Evolutionary conservation across 2,888 invertebrate genomes (phyloP).

Genomic region (Elegia similella): DNA sequence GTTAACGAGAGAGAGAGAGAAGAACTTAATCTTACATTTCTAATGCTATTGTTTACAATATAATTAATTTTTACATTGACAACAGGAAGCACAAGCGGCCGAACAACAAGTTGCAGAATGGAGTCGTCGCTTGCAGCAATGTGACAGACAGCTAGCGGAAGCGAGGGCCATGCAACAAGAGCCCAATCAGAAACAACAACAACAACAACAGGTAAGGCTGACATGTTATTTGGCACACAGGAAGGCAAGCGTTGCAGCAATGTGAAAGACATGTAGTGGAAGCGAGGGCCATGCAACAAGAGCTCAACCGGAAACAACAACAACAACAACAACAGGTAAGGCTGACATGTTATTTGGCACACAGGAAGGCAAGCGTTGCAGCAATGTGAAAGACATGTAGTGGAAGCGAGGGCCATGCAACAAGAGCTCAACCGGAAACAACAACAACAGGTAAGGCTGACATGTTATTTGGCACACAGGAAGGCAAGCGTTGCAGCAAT

Average conservation of each 20-base stretch:
- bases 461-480: too few species aligned
- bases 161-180: slow-evolving; percentile 42
- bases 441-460: too few species aligned
- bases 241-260: slow-evolving; percentile 35
- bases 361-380: slow-evolving; percentile 30
- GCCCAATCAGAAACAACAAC: background rate
- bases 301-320: too few species aligned
- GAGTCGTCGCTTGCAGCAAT: slow-evolving; percentile 43
- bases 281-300: slow-evolving; percentile 29
- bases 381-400: slow-evolving; percentile 19
- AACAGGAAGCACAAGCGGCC: slow-evolving; percentile 50
- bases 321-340: too few species aligned
- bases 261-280: too few species aligned
- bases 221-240: too few species aligned
- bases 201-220: background rate
- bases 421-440: too few species aligned
- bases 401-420: slow-evolving; percentile 30
- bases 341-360: too few species aligned
- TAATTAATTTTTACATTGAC: too few species aligned
- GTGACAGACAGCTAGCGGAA: slow-evolving; percentile 53
- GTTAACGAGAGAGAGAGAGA: too few species aligned
- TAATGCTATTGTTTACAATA: too few species aligned
- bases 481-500: slow-evolving; percentile 35
- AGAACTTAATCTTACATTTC: too few species aligned
- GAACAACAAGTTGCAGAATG: slow-evolving; percentile 52